These are phyloP conservation scores for Drusus annulatus DNA, from an alignment of 1,140 invertebrate genomes.

Conservation along the genomic window DNA sequence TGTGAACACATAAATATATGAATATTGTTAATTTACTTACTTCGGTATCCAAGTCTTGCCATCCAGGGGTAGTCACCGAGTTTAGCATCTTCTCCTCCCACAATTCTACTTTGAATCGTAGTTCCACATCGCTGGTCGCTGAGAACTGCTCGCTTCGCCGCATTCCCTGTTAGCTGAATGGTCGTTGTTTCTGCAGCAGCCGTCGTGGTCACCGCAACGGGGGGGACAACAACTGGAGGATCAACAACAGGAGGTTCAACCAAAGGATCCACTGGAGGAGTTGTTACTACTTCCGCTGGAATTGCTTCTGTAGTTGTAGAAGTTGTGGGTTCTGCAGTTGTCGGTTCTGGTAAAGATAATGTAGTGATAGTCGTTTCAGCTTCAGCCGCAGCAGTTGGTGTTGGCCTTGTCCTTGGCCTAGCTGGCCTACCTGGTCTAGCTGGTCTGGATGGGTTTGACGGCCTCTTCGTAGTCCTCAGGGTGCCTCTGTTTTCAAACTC, in stretches of 20 bases:
- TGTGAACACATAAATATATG: background rate
- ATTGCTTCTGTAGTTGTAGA: background rate
- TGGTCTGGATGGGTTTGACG: background rate
- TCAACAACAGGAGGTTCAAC: background rate
- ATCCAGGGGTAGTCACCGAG: slow-evolving; percentile 70
- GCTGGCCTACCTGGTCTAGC: background rate
- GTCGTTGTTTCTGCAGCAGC: slow-evolving; percentile 32
- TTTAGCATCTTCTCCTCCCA: slow-evolving; percentile 64
- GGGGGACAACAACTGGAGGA: background rate
- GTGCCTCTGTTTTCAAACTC: background rate
- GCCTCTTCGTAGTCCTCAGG: background rate
- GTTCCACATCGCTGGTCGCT: slow-evolving; percentile 65
- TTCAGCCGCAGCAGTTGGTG: background rate
- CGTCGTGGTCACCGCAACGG: background rate
- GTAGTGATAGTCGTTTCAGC: background rate
- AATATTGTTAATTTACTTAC: slow-evolving; percentile 30
- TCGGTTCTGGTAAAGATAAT: background rate
- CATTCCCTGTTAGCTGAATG: slow-evolving; percentile 4
- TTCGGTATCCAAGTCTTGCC: slow-evolving; percentile 71
- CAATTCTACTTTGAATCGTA: slow-evolving; percentile 65
- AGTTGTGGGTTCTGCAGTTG: slow-evolving; percentile 1
- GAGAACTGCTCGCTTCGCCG: slow-evolving; percentile 36
- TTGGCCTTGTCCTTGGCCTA: background rate
- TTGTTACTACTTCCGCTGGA: background rate
- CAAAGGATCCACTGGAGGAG: background rate